phyloP scores from a whole-genome alignment of 2,113 vertebrate species.

The Oceanites oceanicus region DNA sequence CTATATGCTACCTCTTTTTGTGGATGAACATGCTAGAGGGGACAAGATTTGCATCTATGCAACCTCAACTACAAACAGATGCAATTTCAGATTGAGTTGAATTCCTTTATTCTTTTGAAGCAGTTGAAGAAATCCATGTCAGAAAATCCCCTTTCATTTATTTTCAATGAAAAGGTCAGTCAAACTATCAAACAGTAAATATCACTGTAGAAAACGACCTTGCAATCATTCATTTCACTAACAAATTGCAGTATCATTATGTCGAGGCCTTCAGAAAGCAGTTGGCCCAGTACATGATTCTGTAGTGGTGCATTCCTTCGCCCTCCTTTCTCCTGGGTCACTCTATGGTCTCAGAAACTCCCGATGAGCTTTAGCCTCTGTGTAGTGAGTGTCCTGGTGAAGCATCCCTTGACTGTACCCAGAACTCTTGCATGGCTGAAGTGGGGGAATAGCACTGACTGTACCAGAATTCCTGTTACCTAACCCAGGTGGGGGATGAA shows the following conservation, averaged over 20 bases:
- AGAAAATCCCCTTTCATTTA: background rate
- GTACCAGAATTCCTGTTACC: no score
- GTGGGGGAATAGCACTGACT: no score
- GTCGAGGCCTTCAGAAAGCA: background rate
- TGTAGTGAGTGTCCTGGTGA: no score
- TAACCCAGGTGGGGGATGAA: no score
- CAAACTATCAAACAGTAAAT: background rate
- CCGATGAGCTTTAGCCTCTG: no score
- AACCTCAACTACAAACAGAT: background rate
- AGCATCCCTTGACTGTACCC: no score
- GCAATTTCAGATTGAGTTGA: background rate
- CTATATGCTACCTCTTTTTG: background rate
- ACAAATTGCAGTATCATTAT: background rate
- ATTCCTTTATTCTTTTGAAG: background rate
- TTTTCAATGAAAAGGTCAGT: background rate
- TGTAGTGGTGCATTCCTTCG: no score
- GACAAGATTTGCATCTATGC: background rate
- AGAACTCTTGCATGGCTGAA: no score
- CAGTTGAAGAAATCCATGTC: background rate
- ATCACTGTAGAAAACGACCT: background rate
- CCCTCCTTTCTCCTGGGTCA: no score
- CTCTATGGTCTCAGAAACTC: no score
- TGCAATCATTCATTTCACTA: background rate
- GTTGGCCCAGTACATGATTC: background rate
- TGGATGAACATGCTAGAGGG: background rate